A percentile compares a stretch with the other conserved stretches of the same genome.
Conservation (phyloP, 2,113 vertebrate species). For the Mesembrinibis cayennensis region DNA sequence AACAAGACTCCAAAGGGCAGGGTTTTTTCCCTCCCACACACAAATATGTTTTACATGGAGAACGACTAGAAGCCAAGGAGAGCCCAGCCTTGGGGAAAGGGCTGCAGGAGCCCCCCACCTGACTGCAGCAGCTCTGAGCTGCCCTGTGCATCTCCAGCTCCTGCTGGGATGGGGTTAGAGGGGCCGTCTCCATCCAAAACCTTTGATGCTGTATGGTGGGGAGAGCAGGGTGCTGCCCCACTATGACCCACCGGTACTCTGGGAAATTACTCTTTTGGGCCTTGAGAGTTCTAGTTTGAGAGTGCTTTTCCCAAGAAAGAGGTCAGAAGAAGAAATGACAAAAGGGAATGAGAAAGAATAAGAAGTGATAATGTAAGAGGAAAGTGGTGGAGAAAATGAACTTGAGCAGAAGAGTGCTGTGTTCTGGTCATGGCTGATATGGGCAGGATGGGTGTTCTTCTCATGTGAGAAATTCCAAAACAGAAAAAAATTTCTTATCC, state of each 20-base stretch:
- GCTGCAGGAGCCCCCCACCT: background rate
- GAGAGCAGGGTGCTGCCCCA: background rate
- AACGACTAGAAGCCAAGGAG: background rate
- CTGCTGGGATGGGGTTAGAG: background rate
- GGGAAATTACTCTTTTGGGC: background rate
- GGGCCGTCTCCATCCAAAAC: fast-evolving
- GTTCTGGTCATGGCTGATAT: fast-evolving
- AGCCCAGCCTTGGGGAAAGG: background rate
- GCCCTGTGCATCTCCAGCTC: background rate
- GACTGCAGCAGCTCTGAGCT: background rate
- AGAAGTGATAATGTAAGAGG: background rate
- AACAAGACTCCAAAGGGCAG: background rate
- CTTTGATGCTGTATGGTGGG: background rate
- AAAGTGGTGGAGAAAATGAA: background rate
- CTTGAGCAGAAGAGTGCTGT: background rate
- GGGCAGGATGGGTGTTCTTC: background rate
- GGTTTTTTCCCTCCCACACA: background rate
- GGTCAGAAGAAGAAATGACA: background rate
- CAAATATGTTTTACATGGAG: background rate
- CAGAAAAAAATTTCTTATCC: background rate
- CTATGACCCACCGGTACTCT: background rate
- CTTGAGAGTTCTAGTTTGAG: background rate
- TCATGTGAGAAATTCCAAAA: background rate
- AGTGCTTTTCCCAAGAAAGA: background rate
- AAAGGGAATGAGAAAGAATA: background rate